phyloP scores from a whole-genome alignment of 2,797 vertebrate species.

The Myotis daubentonii region DNA sequence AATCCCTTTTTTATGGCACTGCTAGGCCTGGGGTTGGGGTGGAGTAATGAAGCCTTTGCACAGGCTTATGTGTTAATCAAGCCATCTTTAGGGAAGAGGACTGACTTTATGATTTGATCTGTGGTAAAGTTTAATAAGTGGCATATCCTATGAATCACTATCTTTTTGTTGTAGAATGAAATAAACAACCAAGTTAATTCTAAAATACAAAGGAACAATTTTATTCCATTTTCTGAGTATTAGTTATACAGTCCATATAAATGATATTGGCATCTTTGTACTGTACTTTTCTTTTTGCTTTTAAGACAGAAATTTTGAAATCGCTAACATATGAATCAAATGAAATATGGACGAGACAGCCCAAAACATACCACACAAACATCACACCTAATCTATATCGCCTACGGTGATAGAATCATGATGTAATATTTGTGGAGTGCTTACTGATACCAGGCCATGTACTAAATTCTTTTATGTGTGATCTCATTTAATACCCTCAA shows the following conservation, averaged over 20 bases:
- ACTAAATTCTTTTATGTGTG: background rate
- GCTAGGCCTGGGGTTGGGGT: background rate
- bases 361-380: background rate
- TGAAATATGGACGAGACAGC: background rate
- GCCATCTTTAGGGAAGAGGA: background rate
- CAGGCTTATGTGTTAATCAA: background rate
- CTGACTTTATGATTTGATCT: background rate
- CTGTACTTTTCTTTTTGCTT: background rate
- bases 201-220: constrained; percentile 46
- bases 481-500: background rate
- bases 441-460: background rate
- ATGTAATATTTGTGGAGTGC: background rate
- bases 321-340: background rate
- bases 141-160: background rate
- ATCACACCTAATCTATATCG: background rate
- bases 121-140: background rate
- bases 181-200: constrained; percentile 15
- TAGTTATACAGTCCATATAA: background rate
- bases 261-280: background rate
- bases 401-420: background rate
- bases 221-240: background rate
- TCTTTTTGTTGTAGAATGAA: constrained; percentile 1
- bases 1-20: background rate
- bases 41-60: background rate
- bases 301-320: constrained; percentile 43